Evolutionary conservation across 2,797 vertebrate species (phyloP).

Genomic region (Menidia menidia): DNA sequence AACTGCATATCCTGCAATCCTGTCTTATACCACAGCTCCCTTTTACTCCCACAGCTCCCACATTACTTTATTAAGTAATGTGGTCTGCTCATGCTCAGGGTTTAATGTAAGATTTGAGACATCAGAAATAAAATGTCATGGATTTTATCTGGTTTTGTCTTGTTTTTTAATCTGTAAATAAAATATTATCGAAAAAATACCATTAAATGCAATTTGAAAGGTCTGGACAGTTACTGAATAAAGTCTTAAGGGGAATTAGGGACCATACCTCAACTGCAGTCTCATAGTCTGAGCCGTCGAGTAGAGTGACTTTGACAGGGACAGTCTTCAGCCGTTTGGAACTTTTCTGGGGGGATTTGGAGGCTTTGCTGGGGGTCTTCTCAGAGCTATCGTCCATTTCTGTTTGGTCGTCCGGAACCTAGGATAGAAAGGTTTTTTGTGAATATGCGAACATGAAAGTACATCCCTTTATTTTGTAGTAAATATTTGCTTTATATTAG

Average conservation of each 20-base stretch:
- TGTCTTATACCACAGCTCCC: background rate
- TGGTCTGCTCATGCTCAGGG: background rate
- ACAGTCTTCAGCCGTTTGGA: slow-evolving; percentile 91
- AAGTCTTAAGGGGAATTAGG: background rate
- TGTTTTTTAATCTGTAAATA: background rate
- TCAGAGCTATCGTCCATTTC: slow-evolving; percentile 93
- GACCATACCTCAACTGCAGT: slow-evolving; percentile 91
- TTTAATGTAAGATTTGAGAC: background rate
- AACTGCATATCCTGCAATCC: background rate
- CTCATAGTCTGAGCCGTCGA: slow-evolving; percentile 93
- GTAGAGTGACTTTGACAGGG: slow-evolving; percentile 90
- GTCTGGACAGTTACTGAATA: background rate
- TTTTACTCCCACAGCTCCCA: too few relatives aligned
- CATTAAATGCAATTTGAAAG: background rate
- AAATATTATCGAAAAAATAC: too few relatives aligned
- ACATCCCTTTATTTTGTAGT: slow-evolving; percentile 10
- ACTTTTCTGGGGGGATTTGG: slow-evolving; percentile 94
- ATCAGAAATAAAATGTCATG: background rate
- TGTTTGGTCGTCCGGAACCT: slow-evolving; percentile 86
- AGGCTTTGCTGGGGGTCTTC: slow-evolving; percentile 95
- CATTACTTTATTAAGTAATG: background rate
- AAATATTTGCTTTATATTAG: slow-evolving; percentile 18
- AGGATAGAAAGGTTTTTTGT: slow-evolving; percentile 48
- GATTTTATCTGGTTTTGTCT: background rate
- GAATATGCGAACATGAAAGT: slow-evolving; percentile 20